Evolutionary conservation across 2,888 invertebrate species (phyloP).

Genomic region (Magallana nippona): DNA sequence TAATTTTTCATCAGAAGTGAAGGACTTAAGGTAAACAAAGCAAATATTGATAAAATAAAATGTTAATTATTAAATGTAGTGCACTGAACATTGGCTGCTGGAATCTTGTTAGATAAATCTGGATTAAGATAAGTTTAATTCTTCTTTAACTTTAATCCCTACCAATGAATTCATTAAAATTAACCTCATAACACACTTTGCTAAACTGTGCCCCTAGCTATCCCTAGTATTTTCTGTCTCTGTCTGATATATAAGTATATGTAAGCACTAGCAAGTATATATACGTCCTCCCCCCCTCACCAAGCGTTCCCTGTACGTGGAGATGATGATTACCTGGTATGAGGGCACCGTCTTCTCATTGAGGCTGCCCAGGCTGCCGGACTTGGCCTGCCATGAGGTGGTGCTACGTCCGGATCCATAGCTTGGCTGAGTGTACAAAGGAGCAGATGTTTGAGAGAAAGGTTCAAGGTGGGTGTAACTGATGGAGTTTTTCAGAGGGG

Average conservation of each 20-base stretch:
- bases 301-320: neutral
- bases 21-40: too few species aligned
- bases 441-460: slow-evolving; percentile 58
- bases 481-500: slow-evolving; percentile 54
- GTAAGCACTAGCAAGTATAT: neutral
- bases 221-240: too few species aligned
- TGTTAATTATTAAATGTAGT: too few species aligned
- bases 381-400: slow-evolving; percentile 67
- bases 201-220: too few species aligned
- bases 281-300: neutral
- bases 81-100: too few species aligned
- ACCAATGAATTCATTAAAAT: too few species aligned
- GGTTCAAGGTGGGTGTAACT: slow-evolving; percentile 56
- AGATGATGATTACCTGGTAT: slow-evolving; percentile 64
- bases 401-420: slow-evolving; percentile 57
- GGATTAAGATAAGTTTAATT: too few species aligned
- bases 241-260: too few species aligned
- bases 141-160: too few species aligned
- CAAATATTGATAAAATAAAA: too few species aligned
- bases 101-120: too few species aligned
- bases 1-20: neutral
- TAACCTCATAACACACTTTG: too few species aligned
- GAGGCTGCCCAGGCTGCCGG: slow-evolving; percentile 64
- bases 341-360: slow-evolving; percentile 70
- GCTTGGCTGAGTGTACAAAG: slow-evolving; percentile 68